phyloP scores from a whole-genome alignment of 2,113 vertebrate genomes.

The Paradisaea rubra region DNA sequence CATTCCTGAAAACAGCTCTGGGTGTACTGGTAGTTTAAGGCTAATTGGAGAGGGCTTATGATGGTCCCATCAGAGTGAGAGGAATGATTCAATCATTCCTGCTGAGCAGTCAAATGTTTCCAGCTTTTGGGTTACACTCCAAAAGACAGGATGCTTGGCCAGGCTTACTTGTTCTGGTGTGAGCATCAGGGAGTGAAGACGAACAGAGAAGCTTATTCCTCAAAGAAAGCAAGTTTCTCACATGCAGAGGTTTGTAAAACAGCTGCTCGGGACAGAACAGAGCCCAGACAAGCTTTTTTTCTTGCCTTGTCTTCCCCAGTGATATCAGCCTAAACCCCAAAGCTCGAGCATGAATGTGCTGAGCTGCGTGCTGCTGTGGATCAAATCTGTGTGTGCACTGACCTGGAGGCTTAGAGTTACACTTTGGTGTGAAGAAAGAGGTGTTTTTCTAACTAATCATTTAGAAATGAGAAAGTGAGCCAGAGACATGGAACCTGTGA shows the following conservation, averaged over 20 bases:
- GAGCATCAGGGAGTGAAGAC: neutral
- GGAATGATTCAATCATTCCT: neutral
- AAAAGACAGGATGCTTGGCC: neutral
- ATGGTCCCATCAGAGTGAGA: neutral
- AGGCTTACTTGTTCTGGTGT: neutral
- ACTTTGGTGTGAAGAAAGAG: neutral
- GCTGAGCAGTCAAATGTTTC: neutral
- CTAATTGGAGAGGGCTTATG: conserved; percentile 15
- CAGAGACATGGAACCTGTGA: neutral
- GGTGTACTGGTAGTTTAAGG: neutral
- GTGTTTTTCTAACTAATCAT: neutral
- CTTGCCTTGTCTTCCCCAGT: neutral
- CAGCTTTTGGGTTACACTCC: neutral
- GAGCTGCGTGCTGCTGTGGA: rapidly evolving
- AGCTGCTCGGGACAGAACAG: neutral
- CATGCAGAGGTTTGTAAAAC: neutral
- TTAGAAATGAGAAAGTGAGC: neutral
- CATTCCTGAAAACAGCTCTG: neutral
- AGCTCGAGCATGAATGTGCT: neutral
- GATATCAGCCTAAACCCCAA: neutral
- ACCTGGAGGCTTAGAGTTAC: neutral
- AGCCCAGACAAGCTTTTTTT: neutral
- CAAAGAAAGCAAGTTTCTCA: neutral
- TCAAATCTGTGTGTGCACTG: neutral
- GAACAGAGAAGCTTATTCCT: neutral